phyloP scores from a whole-genome alignment of 2,113 vertebrate species.

The Clinocottus analis region DNA sequence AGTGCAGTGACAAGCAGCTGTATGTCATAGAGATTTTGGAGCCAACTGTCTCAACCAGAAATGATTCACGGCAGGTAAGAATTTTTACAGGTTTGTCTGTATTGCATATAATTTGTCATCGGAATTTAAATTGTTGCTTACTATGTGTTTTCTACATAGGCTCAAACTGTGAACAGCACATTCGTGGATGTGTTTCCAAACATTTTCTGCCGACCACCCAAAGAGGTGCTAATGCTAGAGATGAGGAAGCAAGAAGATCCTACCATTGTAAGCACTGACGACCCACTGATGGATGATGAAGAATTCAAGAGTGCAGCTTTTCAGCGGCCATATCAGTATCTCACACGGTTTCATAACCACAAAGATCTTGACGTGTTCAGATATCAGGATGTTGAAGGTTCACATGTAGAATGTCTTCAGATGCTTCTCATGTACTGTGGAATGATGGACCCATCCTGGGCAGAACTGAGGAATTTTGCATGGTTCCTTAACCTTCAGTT shows the following conservation, averaged over 20 bases:
- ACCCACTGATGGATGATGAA: constrained; percentile 88
- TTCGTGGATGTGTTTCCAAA: constrained; percentile 91
- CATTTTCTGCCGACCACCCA: constrained; percentile 90
- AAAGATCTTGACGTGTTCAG: constrained; percentile 84
- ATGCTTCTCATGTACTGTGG: constrained; percentile 90
- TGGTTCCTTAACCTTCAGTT: constrained; percentile 93
- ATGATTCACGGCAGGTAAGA: constrained; percentile 76
- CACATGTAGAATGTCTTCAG: constrained; percentile 89
- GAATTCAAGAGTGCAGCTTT: constrained; percentile 89
- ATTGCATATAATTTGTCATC: neutral
- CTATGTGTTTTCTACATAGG: constrained; percentile 49
- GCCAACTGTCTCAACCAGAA: constrained; percentile 57
- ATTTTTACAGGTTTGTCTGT: constrained; percentile 11
- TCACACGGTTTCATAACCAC: constrained; percentile 82
- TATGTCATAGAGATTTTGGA: constrained; percentile 92
- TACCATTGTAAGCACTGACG: constrained; percentile 32
- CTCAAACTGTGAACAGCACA: constrained; percentile 55
- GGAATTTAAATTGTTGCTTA: neutral
- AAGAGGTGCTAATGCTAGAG: constrained; percentile 87
- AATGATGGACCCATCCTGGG: constrained; percentile 91
- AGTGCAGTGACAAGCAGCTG: constrained; percentile 86
- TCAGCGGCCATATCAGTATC: constrained; percentile 95
- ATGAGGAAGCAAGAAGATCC: constrained; percentile 56
- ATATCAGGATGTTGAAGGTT: constrained; percentile 85
- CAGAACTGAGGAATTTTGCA: constrained; percentile 92